Evolutionary conservation across 2,113 vertebrate species (phyloP).

Genomic region (Pollimyrus isidori): DNA sequence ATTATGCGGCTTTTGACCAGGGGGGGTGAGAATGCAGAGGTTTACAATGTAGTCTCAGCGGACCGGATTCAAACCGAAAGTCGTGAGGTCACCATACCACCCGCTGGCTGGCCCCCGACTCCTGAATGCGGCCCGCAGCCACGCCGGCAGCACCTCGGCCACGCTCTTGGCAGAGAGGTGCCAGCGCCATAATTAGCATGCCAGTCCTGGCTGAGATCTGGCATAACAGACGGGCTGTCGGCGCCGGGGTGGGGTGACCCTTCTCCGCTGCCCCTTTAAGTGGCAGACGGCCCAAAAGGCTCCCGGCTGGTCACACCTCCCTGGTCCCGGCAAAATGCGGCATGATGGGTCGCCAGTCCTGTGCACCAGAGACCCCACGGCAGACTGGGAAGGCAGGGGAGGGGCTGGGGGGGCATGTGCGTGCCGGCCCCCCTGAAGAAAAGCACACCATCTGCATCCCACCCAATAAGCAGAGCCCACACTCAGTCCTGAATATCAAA

Average conservation of each 20-base stretch:
- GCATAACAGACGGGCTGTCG: background rate
- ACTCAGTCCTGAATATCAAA: background rate
- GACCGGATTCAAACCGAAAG: background rate
- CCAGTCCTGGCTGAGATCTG: background rate
- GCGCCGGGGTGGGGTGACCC: background rate
- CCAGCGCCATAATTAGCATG: background rate
- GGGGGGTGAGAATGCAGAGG: background rate
- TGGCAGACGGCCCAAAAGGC: background rate
- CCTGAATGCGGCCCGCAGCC: background rate
- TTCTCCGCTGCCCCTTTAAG: background rate
- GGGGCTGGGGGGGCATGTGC: no score
- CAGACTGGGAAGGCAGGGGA: background rate
- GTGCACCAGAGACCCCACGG: background rate
- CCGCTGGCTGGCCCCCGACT: background rate
- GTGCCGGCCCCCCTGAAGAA: no score
- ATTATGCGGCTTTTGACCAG: background rate
- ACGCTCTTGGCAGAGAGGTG: background rate
- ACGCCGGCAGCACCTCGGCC: background rate
- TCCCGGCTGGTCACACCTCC: background rate
- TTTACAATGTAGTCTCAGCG: background rate
- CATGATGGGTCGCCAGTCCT: background rate
- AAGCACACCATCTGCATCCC: slow-evolving; percentile 1
- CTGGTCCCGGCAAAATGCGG: background rate
- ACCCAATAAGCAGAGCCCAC: slow-evolving; percentile 22
- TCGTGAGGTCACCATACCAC: background rate